phyloP scores from a whole-genome alignment of 1,140 invertebrate genomes.

The Drosophila mayri region DNA sequence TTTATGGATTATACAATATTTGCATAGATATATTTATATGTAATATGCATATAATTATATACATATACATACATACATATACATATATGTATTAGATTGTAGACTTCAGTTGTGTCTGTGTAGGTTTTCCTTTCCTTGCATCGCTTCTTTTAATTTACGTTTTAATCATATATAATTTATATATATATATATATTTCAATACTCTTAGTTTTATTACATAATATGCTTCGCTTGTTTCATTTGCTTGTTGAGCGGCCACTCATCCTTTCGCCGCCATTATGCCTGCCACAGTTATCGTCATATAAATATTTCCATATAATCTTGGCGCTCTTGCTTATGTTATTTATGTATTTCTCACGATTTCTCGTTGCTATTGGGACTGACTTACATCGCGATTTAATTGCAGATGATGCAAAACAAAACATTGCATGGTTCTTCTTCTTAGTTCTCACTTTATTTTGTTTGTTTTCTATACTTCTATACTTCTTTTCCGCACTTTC shows the following conservation, averaged over 20 bases:
- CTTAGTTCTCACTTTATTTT: conserved; percentile 17
- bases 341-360: not conserved
- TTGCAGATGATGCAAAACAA: conserved; percentile 37
- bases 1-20: conserved; percentile 69
- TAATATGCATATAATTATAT: conserved; percentile 14
- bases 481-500: conserved; percentile 24
- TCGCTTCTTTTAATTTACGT: conserved; percentile 42
- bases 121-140: conserved; percentile 31
- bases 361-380: conserved; percentile 21
- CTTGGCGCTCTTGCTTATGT: not conserved
- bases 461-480: conserved; percentile 32
- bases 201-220: conserved; percentile 75
- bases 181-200: conserved; percentile 72
- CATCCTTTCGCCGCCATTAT: conserved; percentile 8
- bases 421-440: conserved; percentile 38
- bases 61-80: conserved; percentile 22
- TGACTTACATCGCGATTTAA: conserved; percentile 21
- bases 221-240: conserved; percentile 58
- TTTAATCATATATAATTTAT: conserved; percentile 63
- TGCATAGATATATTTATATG: conserved; percentile 34
- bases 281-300: conserved; percentile 13
- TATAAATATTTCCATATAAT: conserved; percentile 35
- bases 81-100: conserved; percentile 49
- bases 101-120: conserved; percentile 50
- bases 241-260: conserved; percentile 6